Base-by-base conservation (phyloP, 2,888 invertebrate species). In the Machimus atricapillus region DNA sequence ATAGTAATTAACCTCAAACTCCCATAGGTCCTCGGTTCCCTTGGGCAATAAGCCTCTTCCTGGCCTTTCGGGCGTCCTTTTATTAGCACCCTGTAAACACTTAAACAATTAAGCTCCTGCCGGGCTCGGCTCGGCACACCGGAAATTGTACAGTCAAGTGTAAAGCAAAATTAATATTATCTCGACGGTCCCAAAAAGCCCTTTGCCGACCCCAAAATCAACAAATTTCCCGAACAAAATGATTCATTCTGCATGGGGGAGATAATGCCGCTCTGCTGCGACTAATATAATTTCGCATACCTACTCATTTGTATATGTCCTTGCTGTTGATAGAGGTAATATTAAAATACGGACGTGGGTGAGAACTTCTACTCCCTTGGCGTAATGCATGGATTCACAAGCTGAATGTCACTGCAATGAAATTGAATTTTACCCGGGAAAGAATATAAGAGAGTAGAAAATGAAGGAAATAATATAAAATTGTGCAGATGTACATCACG, bases 121-220 rank as follows among this genome's bases (percentile, higher is more conserved):
- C 14, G 37, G 77, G 77, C 56, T 78, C 40, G 77, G 56, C 73
- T 78, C 52, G 77, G 73, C 77, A 34, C 27, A 76, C 86, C 78
- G 86, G 86, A 86, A 78, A 86, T 86, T 86, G 77, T 27, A 86
- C 86, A 86, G 58, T 58, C 58, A 79, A 86, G 78, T 58, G 43
- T 86, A 86, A 79, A 58, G 77, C 58, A 66, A 78, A 86, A 86
- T 86, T 86, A 86, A 56, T 66, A 78, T 78, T 86, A 58, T 86
- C 78, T 79, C 37, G 52, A 77, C 66, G 58, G 52, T 74, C 74
- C 85, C 46, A 34, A 85, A 85, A 85, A 74, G 46, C 34, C 85
- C 43, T 46, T 85, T 85, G 19, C 85, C 74, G 74, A 73, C 85
- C 74, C 85, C 74, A 86, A 78, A 40, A 66, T 78, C 85, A 77